A percentile compares a stretch with the other conserved stretches of the same genome.
These are phyloP conservation scores for Aurelia sp. DNA, from an alignment of 30 jellyfish, hydroid and myxozoan species.

Conservation along the genomic window DNA sequence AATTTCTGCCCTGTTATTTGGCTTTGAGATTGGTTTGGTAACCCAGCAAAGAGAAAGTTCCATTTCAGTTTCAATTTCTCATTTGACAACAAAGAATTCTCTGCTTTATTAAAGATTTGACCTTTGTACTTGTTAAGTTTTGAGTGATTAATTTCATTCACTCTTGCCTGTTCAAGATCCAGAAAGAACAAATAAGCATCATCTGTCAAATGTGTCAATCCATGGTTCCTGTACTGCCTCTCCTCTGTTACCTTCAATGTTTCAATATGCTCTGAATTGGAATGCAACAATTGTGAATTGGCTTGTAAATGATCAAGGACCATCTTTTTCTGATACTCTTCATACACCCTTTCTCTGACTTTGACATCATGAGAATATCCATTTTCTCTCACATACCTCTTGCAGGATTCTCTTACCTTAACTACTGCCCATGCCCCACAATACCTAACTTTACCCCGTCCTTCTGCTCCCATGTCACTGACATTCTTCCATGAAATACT, in stretches of 20 bases:
- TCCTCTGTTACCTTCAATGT: constrained; percentile 11
- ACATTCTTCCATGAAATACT: too few relatives aligned
- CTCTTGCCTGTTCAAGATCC: constrained; percentile 6
- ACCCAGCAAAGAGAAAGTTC: background rate
- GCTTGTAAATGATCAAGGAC: too few relatives aligned
- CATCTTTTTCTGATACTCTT: too few relatives aligned
- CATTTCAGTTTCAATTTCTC: background rate
- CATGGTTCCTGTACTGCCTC: constrained; percentile 16
- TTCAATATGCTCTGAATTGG: constrained; percentile 5
- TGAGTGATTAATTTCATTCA: background rate
- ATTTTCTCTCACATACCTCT: background rate
- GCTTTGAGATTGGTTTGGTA: too few relatives aligned
- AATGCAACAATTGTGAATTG: background rate
- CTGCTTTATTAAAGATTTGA: background rate
- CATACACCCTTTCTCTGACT: too few relatives aligned
- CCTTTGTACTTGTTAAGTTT: background rate
- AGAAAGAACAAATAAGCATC: constrained; percentile 21
- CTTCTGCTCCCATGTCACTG: too few relatives aligned
- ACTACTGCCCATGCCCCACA: too few relatives aligned
- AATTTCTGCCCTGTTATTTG: too few relatives aligned
- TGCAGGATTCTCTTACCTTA: too few relatives aligned
- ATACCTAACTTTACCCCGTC: too few relatives aligned
- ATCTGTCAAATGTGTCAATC: constrained; percentile 10
- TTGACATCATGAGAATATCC: background rate
- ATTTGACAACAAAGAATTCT: background rate